Evolutionary conservation across 2,888 invertebrate genomes (phyloP).

Genomic region (Kryphioiulus occultus): DNA sequence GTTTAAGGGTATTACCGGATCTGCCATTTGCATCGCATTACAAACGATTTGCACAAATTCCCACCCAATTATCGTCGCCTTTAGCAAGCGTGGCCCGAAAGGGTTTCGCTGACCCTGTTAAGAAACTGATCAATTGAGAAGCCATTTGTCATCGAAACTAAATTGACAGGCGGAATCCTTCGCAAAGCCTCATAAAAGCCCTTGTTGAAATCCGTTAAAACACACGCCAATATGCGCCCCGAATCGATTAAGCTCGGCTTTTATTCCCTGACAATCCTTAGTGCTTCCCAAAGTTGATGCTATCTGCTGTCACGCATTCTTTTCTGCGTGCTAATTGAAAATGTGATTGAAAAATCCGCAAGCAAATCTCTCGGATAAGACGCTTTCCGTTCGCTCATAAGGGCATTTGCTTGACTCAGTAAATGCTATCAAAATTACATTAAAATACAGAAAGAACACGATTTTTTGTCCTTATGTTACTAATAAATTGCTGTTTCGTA

Average conservation of each 20-base stretch:
- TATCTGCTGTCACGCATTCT: neutral
- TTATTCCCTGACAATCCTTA: constrained; percentile 5
- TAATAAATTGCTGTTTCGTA: too few relatives aligned
- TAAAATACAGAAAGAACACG: too few relatives aligned
- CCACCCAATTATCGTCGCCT: neutral
- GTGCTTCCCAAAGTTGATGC: neutral
- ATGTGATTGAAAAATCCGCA: neutral
- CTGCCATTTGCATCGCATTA: neutral
- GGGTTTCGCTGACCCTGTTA: neutral
- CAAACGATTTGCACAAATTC: neutral
- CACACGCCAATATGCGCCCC: neutral
- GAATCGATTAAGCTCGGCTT: constrained; percentile 5
- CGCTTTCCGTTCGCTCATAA: neutral
- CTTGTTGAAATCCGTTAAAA: neutral
- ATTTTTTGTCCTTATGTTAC: too few relatives aligned
- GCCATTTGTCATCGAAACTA: neutral
- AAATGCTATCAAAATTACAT: too few relatives aligned
- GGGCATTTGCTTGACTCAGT: neutral
- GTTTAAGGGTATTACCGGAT: neutral
- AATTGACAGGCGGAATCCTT: neutral
- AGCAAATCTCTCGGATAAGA: neutral
- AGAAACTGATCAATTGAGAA: constrained; percentile 5
- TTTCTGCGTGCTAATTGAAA: neutral
- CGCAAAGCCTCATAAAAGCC: neutral
- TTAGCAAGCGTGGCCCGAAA: neutral